Evolutionary conservation across 2,797 vertebrate species (phyloP).

Genomic region (Esox lucius): DNA sequence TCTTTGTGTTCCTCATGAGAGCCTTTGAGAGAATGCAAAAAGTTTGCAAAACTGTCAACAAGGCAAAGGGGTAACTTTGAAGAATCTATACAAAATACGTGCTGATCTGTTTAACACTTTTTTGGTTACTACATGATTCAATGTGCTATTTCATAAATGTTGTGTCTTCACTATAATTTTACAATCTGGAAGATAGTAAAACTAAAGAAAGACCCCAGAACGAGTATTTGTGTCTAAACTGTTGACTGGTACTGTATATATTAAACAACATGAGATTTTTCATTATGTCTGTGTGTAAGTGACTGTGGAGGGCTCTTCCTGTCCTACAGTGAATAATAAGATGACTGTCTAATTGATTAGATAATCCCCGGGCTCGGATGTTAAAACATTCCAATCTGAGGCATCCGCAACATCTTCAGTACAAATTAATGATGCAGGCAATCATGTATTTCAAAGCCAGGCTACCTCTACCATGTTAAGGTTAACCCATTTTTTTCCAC

Average conservation of each 20-base stretch:
- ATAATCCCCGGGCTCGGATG: not conserved
- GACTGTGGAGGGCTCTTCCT: not conserved
- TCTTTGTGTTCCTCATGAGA: too few relatives aligned
- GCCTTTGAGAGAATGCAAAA: too few relatives aligned
- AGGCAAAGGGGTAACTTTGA: too few relatives aligned
- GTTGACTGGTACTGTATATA: not conserved
- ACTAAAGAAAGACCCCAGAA: too few relatives aligned
- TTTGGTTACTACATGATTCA: too few relatives aligned
- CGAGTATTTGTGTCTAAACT: too few relatives aligned
- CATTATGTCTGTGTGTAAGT: conserved; percentile 18
- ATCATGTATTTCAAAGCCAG: not conserved
- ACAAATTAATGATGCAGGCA: not conserved
- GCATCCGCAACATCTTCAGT: not conserved
- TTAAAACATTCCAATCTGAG: conserved; percentile 4
- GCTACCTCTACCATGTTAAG: not conserved
- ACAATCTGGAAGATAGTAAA: too few relatives aligned
- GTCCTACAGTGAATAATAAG: not conserved
- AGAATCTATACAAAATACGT: too few relatives aligned
- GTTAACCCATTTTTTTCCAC: not conserved
- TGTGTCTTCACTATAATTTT: too few relatives aligned
- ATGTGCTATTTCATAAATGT: too few relatives aligned
- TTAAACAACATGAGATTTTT: conserved; percentile 12
- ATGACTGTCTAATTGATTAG: conserved; percentile 29
- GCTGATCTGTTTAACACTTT: too few relatives aligned
- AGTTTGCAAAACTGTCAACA: too few relatives aligned